Evolutionary conservation across 2,888 invertebrate genomes (phyloP).

Genomic region (Mellilla xanthometata): DNA sequence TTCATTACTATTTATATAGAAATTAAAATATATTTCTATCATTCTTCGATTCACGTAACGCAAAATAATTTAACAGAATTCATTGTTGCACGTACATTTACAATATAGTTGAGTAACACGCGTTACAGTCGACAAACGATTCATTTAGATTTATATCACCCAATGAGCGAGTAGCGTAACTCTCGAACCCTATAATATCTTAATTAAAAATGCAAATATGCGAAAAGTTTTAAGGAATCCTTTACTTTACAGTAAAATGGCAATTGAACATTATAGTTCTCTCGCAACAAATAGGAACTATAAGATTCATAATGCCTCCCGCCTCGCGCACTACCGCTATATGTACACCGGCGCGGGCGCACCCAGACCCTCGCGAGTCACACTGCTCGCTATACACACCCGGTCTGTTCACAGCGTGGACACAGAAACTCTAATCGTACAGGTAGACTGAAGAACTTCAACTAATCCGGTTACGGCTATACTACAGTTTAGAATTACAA

Average conservation of each 20-base stretch:
- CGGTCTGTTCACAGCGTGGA: slow-evolving; percentile 68
- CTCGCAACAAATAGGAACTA: slow-evolving; percentile 82
- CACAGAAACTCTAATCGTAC: slow-evolving; percentile 67
- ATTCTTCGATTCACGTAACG: slow-evolving; percentile 82
- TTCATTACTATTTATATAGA: slow-evolving; percentile 79
- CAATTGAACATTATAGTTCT: slow-evolving; percentile 82
- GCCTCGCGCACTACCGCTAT: slow-evolving; percentile 40
- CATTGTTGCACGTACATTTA: slow-evolving; percentile 82
- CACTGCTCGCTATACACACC: slow-evolving; percentile 65
- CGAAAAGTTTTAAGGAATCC: slow-evolving; percentile 79
- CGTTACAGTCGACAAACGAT: slow-evolving; percentile 75
- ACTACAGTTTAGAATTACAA: slow-evolving; percentile 80
- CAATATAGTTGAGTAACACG: slow-evolving; percentile 77
- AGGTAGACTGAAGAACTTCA: slow-evolving; percentile 58
- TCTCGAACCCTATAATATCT: slow-evolving; percentile 76
- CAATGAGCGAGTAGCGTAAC: slow-evolving; percentile 79
- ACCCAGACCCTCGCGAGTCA: slow-evolving; percentile 63
- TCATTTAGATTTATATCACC: slow-evolving; percentile 81
- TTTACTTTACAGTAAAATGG: slow-evolving; percentile 76
- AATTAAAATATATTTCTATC: slow-evolving; percentile 83
- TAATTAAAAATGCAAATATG: slow-evolving; percentile 82
- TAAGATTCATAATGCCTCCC: slow-evolving; percentile 81
- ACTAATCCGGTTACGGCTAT: slow-evolving; percentile 74
- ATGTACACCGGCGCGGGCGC: slow-evolving; percentile 58
- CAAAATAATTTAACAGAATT: slow-evolving; percentile 84